Evolutionary conservation across 2,113 vertebrate genomes (phyloP), one percentile per base, ranked within the genome.

Genomic region (Microcebus murinus): DNA sequence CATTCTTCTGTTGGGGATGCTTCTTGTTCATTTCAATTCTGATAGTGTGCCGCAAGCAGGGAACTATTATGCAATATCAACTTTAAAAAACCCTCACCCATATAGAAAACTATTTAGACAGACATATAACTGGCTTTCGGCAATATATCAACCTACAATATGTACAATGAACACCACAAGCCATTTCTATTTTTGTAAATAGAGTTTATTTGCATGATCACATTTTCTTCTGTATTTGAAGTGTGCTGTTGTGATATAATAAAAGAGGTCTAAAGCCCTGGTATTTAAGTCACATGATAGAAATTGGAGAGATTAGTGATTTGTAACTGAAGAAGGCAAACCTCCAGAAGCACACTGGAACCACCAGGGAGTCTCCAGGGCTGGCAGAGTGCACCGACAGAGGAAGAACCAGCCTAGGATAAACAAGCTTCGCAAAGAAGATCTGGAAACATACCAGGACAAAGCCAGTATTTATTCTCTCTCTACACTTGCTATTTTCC

Each of bases 221-320:
- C 27, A 71, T 96, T 97, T 89, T 84, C 87, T 90, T 90, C 25
- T 91, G 65, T 86, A 76, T 94, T 93, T 94, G 91, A 96, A 20
- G 73, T 97, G 73, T 83, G 90, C 55, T 90, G 17, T 23, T 73
- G 55, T 57, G 65, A 34, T 87, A 81, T 70, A 76, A 88, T 79
- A 71, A 94, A 84, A 96, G 82, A 95, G 92, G 92, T 59, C 93
- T 88, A 91, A 89, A 92, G 79, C 80, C 70, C 73, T 90, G 67
- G 68, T 27, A 57, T 71, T 95, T 76, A 90, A 93, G 23, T 86
- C 82, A 85, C 63, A 76, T 34, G 94, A 71, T 0, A 74, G 77
- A 91, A 95, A 65, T 4, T 65, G 80, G 61, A 68, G 70, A 85
- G 83, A 92, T 92, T 29, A 90, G 87, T 52, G 42, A 95, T 94